Conservation (phyloP, 2,113 vertebrate genomes). For the Monarcha castaneiventris region DNA sequence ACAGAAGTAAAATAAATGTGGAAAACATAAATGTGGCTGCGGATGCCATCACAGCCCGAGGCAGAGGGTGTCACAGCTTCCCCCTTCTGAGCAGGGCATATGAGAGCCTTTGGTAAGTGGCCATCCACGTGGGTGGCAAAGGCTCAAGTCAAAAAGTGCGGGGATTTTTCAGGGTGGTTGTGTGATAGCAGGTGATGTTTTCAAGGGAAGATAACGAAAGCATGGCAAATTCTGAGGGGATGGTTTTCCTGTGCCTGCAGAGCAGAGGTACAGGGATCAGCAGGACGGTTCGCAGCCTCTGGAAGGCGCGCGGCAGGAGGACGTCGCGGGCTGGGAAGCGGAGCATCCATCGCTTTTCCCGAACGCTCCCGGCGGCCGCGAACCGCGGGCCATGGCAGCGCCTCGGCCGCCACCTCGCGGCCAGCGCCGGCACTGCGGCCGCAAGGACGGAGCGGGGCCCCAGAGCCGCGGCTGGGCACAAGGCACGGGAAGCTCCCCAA, state of each 20-base stretch:
- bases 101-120: neutral
- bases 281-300: rapidly evolving
- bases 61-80: neutral
- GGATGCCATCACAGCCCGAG: neutral
- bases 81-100: rapidly evolving
- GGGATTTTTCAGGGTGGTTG: neutral
- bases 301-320: rapidly evolving
- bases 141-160: neutral
- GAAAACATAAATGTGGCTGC: neutral
- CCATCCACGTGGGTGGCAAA: rapidly evolving
- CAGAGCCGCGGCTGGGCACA: rapidly evolving
- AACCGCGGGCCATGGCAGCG: neutral
- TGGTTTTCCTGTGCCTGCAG: rapidly evolving
- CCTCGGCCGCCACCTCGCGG: neutral
- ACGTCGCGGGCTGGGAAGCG: rapidly evolving
- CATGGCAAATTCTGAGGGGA: rapidly evolving
- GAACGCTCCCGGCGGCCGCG: neutral
- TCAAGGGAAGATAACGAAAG: neutral
- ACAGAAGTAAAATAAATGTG: neutral
- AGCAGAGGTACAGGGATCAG: neutral
- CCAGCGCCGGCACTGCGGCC: neutral
- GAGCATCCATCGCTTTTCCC: rapidly evolving
- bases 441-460: rapidly evolving
- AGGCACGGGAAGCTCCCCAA: rapidly evolving
- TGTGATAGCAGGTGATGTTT: neutral